These are phyloP conservation scores for Peucedramus taeniatus DNA, from an alignment of 2,113 vertebrate species.

Conservation along the genomic window DNA sequence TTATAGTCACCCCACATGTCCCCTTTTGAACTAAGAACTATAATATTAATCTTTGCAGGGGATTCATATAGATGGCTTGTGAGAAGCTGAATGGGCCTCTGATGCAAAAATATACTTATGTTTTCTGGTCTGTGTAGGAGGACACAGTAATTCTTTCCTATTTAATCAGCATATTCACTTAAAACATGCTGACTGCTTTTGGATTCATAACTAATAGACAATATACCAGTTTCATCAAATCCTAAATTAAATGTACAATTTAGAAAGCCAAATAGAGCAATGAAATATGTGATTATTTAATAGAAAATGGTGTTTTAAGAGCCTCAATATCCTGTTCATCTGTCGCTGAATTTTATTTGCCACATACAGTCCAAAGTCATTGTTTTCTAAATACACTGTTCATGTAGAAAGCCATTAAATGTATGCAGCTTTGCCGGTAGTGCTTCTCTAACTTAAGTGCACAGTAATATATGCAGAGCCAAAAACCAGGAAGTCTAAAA, in stretches of 20 bases:
- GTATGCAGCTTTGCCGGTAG: neutral
- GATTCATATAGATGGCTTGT: neutral
- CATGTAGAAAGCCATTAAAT: neutral
- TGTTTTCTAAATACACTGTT: neutral
- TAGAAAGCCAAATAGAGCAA: neutral
- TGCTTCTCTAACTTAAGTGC: neutral
- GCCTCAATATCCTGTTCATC: neutral
- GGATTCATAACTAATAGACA: neutral
- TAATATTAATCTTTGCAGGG: neutral
- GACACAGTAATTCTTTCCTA: neutral
- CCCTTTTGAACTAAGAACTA: neutral
- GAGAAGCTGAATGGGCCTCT: neutral
- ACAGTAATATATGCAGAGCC: neutral
- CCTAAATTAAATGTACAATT: slow-evolving; percentile 12
- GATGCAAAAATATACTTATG: neutral
- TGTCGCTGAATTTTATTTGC: neutral
- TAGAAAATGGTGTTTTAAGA: slow-evolving; percentile 24
- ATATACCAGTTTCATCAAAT: neutral
- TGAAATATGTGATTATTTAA: slow-evolving; percentile 27
- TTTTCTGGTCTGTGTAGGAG: neutral
- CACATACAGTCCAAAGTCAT: neutral
- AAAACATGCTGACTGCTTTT: neutral
- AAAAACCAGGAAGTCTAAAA: neutral
- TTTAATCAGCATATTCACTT: slow-evolving; percentile 34
- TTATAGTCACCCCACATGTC: neutral